phyloP scores from a whole-genome alignment of 2,888 invertebrate genomes.

The Imbricaverruca yamaguchii region DNA sequence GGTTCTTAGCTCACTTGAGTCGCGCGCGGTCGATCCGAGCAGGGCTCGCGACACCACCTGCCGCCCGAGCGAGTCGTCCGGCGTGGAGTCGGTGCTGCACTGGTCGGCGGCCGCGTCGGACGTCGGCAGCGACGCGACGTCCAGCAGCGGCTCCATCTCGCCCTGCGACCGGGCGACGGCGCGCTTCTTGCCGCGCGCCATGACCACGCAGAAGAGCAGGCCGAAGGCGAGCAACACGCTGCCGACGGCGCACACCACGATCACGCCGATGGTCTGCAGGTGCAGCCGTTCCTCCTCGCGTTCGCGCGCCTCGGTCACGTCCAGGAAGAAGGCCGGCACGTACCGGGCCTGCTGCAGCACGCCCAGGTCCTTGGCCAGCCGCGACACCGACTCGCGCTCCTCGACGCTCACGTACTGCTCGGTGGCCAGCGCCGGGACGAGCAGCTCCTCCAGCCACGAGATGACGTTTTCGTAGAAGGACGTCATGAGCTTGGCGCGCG shows the following conservation, averaged over 20 bases:
- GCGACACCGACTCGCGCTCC: conserved; percentile 3
- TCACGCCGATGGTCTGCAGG: conserved; percentile 6
- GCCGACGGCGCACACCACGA: neutral
- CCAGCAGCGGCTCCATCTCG: conserved; percentile 13
- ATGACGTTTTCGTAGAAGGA: conserved; percentile 7
- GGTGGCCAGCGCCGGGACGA: neutral
- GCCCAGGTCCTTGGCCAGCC: neutral
- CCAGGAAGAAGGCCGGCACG: conserved; percentile 10
- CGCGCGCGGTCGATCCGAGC: neutral
- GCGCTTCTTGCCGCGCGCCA: conserved; percentile 6
- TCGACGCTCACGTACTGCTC: conserved; percentile 9
- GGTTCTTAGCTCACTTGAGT: too few species aligned
- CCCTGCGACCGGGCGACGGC: neutral
- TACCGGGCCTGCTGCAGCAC: conserved; percentile 4
- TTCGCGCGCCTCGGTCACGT: conserved; percentile 4
- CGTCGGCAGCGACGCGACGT: neutral
- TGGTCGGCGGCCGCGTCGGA: neutral
- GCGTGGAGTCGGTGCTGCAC: neutral
- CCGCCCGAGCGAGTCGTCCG: neutral
- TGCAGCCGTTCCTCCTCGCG: conserved; percentile 1
- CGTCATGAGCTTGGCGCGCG: neutral
- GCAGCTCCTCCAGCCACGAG: conserved; percentile 11
- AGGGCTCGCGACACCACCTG: neutral
- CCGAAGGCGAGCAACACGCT: neutral
- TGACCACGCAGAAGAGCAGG: neutral